phyloP scores from a whole-genome alignment of 2,888 invertebrate species.

The Euzophera pinguis region DNA sequence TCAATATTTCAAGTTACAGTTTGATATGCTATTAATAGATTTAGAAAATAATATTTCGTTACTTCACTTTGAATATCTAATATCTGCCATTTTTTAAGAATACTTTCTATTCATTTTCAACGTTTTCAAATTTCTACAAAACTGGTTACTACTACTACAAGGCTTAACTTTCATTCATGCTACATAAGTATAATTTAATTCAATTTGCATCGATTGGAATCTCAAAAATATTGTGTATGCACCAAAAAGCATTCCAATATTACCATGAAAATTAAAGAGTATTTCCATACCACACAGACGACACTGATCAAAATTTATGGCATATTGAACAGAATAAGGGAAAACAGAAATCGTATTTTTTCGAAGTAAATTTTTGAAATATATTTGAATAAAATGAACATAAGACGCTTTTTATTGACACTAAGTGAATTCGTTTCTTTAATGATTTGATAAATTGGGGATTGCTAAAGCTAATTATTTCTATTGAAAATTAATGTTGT shows the following conservation, averaged over 20 bases:
- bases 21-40: no score
- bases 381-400: constrained; percentile 59
- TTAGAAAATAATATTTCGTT: no score
- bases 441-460: constrained; percentile 43
- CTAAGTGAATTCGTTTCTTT: constrained; percentile 51
- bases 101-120: no score
- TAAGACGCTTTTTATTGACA: constrained; percentile 60
- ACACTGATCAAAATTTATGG: constrained; percentile 65
- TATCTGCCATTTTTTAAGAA: no score
- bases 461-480: neutral
- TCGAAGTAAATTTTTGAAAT: constrained; percentile 51
- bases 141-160: no score
- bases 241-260: constrained; percentile 17
- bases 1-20: no score
- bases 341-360: constrained; percentile 46
- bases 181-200: constrained; percentile 1
- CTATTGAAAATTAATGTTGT: neutral
- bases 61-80: no score
- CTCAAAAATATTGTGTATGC: constrained; percentile 1
- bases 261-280: constrained; percentile 42
- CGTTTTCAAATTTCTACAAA: no score
- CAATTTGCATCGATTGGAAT: constrained; percentile 10
- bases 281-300: constrained; percentile 32
- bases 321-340: constrained; percentile 48
- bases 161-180: neutral